phyloP scores from a whole-genome alignment of 2,113 vertebrate genomes.

The Acanthochromis polyacanthus region DNA sequence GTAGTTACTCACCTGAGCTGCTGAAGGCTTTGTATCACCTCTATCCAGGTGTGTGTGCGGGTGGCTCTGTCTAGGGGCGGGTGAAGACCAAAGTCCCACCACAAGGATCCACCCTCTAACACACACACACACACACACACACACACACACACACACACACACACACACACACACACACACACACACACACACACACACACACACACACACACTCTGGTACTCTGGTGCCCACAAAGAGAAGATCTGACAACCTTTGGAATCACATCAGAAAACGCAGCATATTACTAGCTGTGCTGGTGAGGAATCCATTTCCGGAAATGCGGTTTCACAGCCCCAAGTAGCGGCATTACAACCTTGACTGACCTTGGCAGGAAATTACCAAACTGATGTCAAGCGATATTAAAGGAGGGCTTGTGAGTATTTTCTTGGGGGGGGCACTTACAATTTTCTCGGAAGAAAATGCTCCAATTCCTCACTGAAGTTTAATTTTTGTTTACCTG shows the following conservation, averaged over 20 bases:
- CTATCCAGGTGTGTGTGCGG: slow-evolving; percentile 47
- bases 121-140: neutral
- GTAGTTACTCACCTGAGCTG: slow-evolving; percentile 68
- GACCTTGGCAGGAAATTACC: slow-evolving; percentile 21
- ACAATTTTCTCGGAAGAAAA: neutral
- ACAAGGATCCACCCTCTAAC: slow-evolving; percentile 39
- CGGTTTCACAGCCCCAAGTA: slow-evolving; percentile 9
- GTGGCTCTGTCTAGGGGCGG: slow-evolving; percentile 23
- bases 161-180: slow-evolving; percentile 13
- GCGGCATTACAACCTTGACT: slow-evolving; percentile 31
- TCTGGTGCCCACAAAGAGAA: slow-evolving; percentile 64
- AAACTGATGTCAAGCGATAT: slow-evolving; percentile 6
- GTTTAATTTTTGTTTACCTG: neutral
- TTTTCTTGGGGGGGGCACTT: neutral
- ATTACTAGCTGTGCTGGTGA: neutral
- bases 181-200: neutral
- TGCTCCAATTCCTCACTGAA: neutral
- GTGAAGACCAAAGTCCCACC: slow-evolving; percentile 26
- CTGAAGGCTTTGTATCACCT: slow-evolving; percentile 40
- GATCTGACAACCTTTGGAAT: slow-evolving; percentile 75
- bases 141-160: slow-evolving; percentile 3
- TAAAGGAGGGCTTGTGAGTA: neutral
- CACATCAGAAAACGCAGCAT: neutral
- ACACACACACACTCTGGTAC: slow-evolving; percentile 34
- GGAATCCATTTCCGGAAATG: neutral